Evolutionary conservation across 2,888 invertebrate genomes (phyloP), one percentile per base, ranked within the genome.

Genomic region (Hypomecis punctinalis): DNA sequence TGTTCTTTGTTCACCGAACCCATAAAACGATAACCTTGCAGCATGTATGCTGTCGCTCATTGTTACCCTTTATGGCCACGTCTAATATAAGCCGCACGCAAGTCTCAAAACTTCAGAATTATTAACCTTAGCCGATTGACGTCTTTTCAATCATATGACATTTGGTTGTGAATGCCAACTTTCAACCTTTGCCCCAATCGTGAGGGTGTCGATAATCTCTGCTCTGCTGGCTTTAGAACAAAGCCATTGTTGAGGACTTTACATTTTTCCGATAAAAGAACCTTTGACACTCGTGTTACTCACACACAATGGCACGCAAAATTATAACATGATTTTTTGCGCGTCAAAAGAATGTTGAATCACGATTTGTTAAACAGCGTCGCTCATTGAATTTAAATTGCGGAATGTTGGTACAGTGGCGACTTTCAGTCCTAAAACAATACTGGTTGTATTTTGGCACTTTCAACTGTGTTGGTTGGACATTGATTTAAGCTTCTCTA

Each of bases 91-190:
- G n/a, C n/a, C 23, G 51, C 51, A 61, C 64, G 55, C 64, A 60
- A 60, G 37, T 45, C 43, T 52, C 59, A 5, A 49, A 61, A 52
- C 39, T 51, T 39, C n/a, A 55, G 23, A 60, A 54, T 59, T 51
- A 48, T 48, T 59, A 54, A 61, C 47, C 62, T 67, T 52, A 70
- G 58, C 45, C 63, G 54, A 70, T 67, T 73, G 72, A 68, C 55
- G 61, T 68, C 59, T 39, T 49, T 39, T 53, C 57, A 52, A 49
- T 70, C 62, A 66, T 74, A 65, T 74, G 78, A 66, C 76, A 78
- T 79, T 79, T 77, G 64, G 69, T 56, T 64, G 62, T 56, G 76
- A 79, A 83, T 78, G 75, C 69, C 78, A 73, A 73, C 63, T 68
- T 54, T 61, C 70, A 74, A 77, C 81, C 78, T 82, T 81, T 79